phyloP scores from a whole-genome alignment of 2,888 invertebrate species.

The Cyrtodaria siliqua region DNA sequence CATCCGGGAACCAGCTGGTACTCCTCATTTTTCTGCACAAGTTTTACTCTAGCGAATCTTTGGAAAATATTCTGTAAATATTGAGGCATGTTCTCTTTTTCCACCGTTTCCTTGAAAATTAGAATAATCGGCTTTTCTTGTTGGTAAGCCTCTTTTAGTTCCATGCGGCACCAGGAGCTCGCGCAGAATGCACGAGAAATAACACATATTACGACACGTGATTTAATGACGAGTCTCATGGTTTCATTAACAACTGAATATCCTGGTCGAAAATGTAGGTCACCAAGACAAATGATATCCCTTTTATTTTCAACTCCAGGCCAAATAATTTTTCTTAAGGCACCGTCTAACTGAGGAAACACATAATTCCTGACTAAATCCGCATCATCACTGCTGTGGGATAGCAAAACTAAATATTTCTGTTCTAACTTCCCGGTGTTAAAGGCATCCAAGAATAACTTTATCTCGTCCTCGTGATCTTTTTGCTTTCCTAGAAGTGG shows the following conservation, averaged over 20 bases:
- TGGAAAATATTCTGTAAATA: neutral
- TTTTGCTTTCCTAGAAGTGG: too few relatives aligned
- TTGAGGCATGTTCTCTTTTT: neutral
- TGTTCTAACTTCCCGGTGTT: neutral
- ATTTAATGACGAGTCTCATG: neutral
- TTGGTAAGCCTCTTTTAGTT: slow-evolving; percentile 2
- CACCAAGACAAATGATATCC: neutral
- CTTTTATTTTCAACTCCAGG: neutral
- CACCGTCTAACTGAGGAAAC: too few relatives aligned
- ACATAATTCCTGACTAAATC: neutral
- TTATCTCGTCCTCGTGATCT: too few relatives aligned
- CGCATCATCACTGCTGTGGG: neutral
- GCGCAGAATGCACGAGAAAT: neutral
- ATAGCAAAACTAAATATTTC: neutral
- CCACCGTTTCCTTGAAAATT: neutral
- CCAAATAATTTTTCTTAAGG: neutral
- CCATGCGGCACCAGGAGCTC: slow-evolving; percentile 3
- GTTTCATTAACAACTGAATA: neutral
- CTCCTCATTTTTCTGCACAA: neutral
- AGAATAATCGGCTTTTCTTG: slow-evolving; percentile 7
- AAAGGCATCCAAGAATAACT: too few relatives aligned
- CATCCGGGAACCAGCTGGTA: neutral
- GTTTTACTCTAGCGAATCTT: neutral
- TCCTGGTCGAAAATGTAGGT: neutral
- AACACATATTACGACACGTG: neutral